Base-by-base conservation (phyloP, 2,797 vertebrate genomes). In the Manis crassicaudata region DNA sequence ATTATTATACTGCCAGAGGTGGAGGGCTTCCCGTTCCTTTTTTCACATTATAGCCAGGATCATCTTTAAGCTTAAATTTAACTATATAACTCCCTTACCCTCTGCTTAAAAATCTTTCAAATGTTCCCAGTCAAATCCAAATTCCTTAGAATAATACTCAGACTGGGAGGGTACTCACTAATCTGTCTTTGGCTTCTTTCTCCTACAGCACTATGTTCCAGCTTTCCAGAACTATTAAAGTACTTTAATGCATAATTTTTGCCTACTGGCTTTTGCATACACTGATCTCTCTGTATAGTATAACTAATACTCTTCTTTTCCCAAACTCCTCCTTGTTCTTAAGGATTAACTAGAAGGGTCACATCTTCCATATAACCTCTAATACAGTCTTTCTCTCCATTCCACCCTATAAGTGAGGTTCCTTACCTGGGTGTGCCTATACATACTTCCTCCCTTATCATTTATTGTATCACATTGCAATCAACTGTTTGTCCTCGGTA, bases 161-260 rank as follows among this genome's bases (percentile, higher is more conserved):
- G 85, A 81, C 21, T 25, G 62, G 75, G 62, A 18, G 21, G 58
- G 23, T 86, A 37, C 50, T 93, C 72, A 37, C 40, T 73, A 20
- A 52, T 68, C 43, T 91, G 72, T 65, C 35, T 67, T 43, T 54
- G 67, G 52, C 21, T 25, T 95, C 73, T 50, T 75, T 72, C 35
- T 16, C 12, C 21, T 50, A 70, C 14, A 91, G 88, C 40, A 76
- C 32, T 58, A 73, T 70, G 50, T 29, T 89, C 35, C 29, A 67
- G 75, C 43, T 86, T 89, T 95, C 68, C 9, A 60, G 70, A 96
- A 94, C 37, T 75, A 70, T 56, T 68, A 63, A 90, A 92, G 70
- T 79, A 50, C 13, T 54, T 84, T 76, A 93, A 62, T 40, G 21
- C 32, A 79, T 52, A 40, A 52, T 67, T 82, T 79, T 87, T 76